Evolutionary conservation across 2,888 invertebrate genomes (phyloP), one percentile per base, ranked within the genome.

Genomic region (Cancer borealis): DNA sequence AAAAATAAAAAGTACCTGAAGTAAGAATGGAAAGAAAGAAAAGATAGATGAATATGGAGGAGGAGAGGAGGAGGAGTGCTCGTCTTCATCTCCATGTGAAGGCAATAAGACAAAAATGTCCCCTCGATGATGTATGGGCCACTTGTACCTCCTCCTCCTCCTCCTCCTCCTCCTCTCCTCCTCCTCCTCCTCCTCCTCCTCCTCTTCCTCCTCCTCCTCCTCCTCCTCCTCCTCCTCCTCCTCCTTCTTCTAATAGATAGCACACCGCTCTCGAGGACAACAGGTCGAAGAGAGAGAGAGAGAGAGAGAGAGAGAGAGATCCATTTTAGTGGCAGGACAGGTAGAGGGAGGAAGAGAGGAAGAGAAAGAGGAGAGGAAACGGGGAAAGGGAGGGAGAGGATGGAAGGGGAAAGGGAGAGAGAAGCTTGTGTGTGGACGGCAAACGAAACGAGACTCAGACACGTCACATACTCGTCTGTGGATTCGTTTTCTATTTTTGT

Each of bases 161-260:
- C 73, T n/a, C n/a, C 66, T n/a, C n/a, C 66, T n/a, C n/a, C 66
- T n/a, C n/a, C 66, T n/a, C n/a, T 6, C 17, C n/a, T 6, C 17
- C n/a, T n/a, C 17, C 54, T 21, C 17, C 66, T 17, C 17, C 66
- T 21, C 17, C 66, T 17, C 17, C 66, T 21, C 17, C 66, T 17
- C n/a, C 12, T 17, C 6, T 10, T 54, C 8, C 54, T 54, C 54
- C 54, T 66, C n/a, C 66, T 66, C 66, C 21, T 66, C n/a, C 66
- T 66, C n/a, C 66, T 66, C n/a, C 66, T 73, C 73, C 26, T 73
- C 73, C n/a, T 73, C 73, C 73, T 73, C 73, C n/a, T 73, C 73
- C n/a, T n/a, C n/a, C 73, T 21, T 3, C n/a, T n/a, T 1, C 54
- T 17, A 54, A 54, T 14, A 54, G 54, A 10, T 14, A 54, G 10